Evolutionary conservation across 2,797 vertebrate genomes (phyloP).

Genomic region (Trachurus trachurus): DNA sequence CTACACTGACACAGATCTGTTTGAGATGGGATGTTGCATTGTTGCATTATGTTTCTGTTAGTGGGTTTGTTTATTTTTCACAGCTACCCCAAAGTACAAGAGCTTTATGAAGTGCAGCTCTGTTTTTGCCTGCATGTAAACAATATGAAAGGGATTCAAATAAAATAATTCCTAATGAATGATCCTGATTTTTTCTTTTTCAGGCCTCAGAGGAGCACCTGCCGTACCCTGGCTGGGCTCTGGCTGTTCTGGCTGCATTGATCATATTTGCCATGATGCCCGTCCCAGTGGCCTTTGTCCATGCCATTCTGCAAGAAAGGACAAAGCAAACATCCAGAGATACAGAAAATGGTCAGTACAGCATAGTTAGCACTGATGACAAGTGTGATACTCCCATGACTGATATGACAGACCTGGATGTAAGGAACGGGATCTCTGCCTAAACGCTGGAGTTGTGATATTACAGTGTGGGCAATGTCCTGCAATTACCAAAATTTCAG

Average conservation of each 20-base stretch:
- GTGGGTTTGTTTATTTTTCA: not conserved
- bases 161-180: not conserved
- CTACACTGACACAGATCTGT: not conserved
- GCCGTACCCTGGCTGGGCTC: slow-evolving; percentile 86
- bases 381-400: slow-evolving; percentile 71
- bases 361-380: slow-evolving; percentile 73
- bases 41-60: not conserved
- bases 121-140: not conserved
- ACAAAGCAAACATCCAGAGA: slow-evolving; percentile 17
- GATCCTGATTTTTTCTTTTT: not conserved
- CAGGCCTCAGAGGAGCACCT: slow-evolving; percentile 83
- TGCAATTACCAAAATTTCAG: not conserved
- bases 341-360: slow-evolving; percentile 65
- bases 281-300: slow-evolving; percentile 81
- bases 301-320: slow-evolving; percentile 62
- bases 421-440: slow-evolving; percentile 14
- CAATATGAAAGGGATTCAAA: too few relatives aligned
- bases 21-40: not conserved
- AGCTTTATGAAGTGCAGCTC: not conserved
- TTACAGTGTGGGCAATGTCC: not conserved
- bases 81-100: not conserved
- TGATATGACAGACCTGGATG: slow-evolving; percentile 52
- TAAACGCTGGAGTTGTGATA: slow-evolving; percentile 11
- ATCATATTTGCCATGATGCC: slow-evolving; percentile 85
- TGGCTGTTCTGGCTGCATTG: slow-evolving; percentile 76